Evolutionary conservation across 2,888 invertebrate genomes (phyloP), one percentile per base, ranked within the genome.

Genomic region (Lepidonotus clava): DNA sequence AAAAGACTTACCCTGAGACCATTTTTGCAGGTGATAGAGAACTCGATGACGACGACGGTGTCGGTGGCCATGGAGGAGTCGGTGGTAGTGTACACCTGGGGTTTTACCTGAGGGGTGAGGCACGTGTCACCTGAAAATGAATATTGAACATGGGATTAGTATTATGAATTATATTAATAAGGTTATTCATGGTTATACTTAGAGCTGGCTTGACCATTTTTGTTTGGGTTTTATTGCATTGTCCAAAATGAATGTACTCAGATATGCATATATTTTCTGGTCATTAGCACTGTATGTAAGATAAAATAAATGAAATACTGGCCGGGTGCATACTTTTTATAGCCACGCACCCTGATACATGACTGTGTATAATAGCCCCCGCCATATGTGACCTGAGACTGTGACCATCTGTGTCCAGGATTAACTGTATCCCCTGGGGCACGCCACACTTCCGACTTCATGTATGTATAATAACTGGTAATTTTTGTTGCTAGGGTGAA

Each of bases 41-140:
- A 98, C 94, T 98, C 98, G 21, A 97, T 96, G 91, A 99, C 97
- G 94, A 97, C 98, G 0, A 98, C 98, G 90, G 98, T 97, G 96
- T 94, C 97, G 89, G 97, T 96, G 18, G 99, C 96, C 88, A 98
- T 96, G 80, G 98, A 97, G 0, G 97, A 98, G 95, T 99, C 99
- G 94, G 96, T 96, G 28, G 98, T 98, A 77, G 98, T 98, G 94
- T 98, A 98, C 0, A 97, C 96, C 85, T 96, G 96, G n/a, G 97
- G 96, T n/a, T 93, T 92, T 76, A 94, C 93, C 87, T 93, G 91
- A 6, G 95, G 95, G 28, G 93, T 92, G 80, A 94, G 91, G 91
- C 95, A 95, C n/a, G 92, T 91, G 89, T 93, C 90, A 84, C 92
- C 93, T 89, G 84, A 1, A 87, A 88, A 61, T 11, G 0, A 61